phyloP scores from a whole-genome alignment of 2,113 vertebrate genomes.

The Desmodus rotundus region DNA sequence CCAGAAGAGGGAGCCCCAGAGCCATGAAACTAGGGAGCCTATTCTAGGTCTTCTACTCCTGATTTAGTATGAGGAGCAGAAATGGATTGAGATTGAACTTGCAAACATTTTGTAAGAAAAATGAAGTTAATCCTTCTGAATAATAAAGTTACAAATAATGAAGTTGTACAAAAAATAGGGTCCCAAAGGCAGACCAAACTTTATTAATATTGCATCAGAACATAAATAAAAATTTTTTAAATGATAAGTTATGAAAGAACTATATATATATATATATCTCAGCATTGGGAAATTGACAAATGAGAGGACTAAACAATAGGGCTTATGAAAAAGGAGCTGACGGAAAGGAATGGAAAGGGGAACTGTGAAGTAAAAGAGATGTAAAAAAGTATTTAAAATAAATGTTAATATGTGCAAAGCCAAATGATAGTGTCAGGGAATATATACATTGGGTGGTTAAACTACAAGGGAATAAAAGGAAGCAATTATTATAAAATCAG shows the following conservation, averaged over 20 bases:
- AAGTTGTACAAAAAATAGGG: background rate
- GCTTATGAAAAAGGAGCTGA: background rate
- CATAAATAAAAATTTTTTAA: background rate
- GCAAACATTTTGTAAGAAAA: background rate
- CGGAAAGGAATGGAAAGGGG: background rate
- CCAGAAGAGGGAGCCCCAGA: constrained; percentile 46
- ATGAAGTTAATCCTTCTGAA: background rate
- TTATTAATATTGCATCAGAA: background rate
- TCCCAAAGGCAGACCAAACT: background rate
- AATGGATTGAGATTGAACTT: background rate
- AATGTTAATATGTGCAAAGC: background rate
- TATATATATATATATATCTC: background rate
- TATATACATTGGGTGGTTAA: background rate
- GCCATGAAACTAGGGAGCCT: background rate
- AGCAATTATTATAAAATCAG: background rate
- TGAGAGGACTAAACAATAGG: background rate
- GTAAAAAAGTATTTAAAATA: background rate
- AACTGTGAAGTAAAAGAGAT: background rate
- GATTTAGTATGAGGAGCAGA: background rate
- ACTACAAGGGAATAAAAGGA: background rate
- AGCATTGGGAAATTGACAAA: background rate
- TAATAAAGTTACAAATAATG: background rate
- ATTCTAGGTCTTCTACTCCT: background rate
- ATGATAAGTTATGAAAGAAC: constrained; percentile 12
- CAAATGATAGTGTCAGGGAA: background rate